Percentiles rank a stretch among this genome's conserved stretches.
phyloP scores from a whole-genome alignment of 2,888 invertebrate genomes.

The Microplitis manilae region DNA sequence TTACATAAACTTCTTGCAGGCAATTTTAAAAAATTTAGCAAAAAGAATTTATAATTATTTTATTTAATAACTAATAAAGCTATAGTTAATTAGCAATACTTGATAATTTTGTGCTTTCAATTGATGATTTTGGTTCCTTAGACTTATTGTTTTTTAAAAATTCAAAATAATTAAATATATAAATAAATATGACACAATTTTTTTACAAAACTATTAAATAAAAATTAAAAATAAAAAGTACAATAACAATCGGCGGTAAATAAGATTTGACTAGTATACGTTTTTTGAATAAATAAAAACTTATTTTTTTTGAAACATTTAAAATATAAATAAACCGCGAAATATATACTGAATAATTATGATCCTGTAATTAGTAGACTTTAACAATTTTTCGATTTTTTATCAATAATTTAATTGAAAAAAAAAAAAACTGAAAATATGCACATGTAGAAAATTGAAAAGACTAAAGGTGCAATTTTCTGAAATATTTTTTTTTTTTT shows the following conservation, averaged over 20 bases:
- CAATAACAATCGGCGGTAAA: neutral
- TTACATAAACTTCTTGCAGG: neutral
- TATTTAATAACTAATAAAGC: neutral
- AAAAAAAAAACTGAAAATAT: no score
- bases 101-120: neutral
- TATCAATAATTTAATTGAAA: no score
- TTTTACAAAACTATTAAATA: neutral
- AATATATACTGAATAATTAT: neutral
- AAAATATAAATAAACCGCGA: neutral
- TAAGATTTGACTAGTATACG: neutral
- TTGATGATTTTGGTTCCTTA: neutral
- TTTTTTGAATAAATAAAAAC: neutral
- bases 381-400: no score
- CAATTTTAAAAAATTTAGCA: neutral
- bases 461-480: no score
- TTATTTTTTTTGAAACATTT: neutral
- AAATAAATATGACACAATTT: neutral
- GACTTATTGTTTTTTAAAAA: neutral
- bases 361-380: no score
- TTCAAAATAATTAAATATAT: neutral
- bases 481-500: no score
- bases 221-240: neutral
- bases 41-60: neutral
- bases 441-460: no score
- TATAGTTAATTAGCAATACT: neutral